These are phyloP conservation scores for Tyrannus savana DNA, from an alignment of 2,113 vertebrate species.

Conservation along the genomic window DNA sequence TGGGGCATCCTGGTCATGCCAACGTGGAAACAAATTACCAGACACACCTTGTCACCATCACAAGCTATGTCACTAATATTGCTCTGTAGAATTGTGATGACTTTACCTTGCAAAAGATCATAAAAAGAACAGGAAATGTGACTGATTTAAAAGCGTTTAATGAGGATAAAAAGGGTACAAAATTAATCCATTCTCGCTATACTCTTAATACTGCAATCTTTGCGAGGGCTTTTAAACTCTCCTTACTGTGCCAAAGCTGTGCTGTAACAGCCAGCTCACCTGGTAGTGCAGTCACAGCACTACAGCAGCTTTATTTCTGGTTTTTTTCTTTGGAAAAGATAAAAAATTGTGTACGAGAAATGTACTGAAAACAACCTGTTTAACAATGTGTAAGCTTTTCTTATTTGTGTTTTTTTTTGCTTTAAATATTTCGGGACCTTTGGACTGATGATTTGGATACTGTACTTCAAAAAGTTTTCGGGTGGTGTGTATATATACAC, in stretches of 20 bases:
- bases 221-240: background rate
- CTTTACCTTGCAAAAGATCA: background rate
- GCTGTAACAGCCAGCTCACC: background rate
- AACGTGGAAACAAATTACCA: background rate
- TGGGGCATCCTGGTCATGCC: background rate
- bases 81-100: slow-evolving; percentile 6
- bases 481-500: too few species aligned
- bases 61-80: background rate
- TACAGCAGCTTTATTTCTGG: background rate
- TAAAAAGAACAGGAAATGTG: background rate
- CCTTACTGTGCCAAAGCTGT: background rate
- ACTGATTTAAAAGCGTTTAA: slow-evolving; percentile 32
- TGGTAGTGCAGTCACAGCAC: background rate
- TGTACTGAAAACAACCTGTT: background rate
- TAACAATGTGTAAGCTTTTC: background rate
- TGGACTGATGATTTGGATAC: background rate
- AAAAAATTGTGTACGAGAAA: background rate
- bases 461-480: background rate
- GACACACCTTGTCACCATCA: background rate
- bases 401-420: background rate
- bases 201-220: background rate
- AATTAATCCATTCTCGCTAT: background rate
- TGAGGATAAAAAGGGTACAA: background rate
- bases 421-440: background rate
- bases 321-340: background rate